These are phyloP conservation scores for Muntiacus muntjak DNA, from an alignment of 2,113 vertebrate genomes.

Conservation along the genomic window DNA sequence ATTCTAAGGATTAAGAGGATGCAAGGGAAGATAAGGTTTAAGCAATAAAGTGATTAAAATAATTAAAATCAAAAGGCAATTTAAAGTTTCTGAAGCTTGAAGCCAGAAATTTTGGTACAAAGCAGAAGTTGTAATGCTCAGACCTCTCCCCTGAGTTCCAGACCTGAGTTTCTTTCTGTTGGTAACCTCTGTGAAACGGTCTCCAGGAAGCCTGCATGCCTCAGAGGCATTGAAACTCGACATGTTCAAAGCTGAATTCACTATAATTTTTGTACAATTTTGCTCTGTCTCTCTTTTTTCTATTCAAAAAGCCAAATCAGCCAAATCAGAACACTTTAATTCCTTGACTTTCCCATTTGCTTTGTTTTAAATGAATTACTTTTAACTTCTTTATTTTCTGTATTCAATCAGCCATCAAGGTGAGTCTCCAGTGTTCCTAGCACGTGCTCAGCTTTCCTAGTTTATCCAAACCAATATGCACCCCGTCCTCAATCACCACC, in stretches of 20 bases:
- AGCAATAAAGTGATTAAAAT: neutral
- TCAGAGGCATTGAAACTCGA: neutral
- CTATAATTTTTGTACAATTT: neutral
- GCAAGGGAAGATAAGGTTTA: neutral
- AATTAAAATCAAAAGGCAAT: neutral
- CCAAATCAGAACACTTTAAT: neutral
- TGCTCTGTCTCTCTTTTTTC: neutral
- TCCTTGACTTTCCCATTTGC: neutral
- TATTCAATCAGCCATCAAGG: neutral
- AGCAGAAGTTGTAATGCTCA: neutral
- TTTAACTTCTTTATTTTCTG: neutral
- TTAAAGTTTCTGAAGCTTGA: slow-evolving; percentile 21
- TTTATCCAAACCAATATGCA: neutral
- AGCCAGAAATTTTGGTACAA: neutral
- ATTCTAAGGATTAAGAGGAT: neutral
- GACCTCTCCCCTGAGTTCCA: neutral
- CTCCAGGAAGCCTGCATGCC: neutral
- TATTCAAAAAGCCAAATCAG: neutral
- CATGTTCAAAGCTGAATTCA: neutral
- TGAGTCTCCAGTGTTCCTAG: neutral
- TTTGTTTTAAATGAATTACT: neutral
- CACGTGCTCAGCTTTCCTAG: neutral
- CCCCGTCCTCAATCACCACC: rapidly evolving
- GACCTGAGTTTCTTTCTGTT: neutral
- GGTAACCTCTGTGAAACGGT: neutral